phyloP scores from a whole-genome alignment of 1,140 invertebrate species.

The Papilio xuthus region DNA sequence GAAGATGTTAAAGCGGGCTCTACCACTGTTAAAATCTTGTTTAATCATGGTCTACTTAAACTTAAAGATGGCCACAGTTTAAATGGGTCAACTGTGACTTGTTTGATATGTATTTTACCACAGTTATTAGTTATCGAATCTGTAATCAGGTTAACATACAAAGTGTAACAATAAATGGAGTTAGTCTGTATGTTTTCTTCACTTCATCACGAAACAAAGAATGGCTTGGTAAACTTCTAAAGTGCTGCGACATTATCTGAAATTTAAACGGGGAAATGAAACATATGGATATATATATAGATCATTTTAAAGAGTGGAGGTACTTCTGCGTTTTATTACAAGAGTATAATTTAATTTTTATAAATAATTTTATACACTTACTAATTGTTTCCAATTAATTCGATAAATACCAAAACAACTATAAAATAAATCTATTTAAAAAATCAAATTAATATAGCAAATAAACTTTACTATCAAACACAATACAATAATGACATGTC shows the following conservation, averaged over 20 bases:
- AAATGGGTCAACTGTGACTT: too few relatives aligned
- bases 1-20: too few relatives aligned
- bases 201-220: constrained; percentile 11
- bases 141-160: neutral
- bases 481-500: neutral
- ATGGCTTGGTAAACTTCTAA: constrained; percentile 20
- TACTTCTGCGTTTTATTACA: too few relatives aligned
- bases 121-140: neutral
- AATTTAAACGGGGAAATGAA: neutral
- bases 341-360: neutral
- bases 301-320: neutral
- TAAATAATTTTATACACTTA: neutral
- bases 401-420: neutral
- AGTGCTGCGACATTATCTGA: constrained; percentile 10
- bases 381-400: neutral
- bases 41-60: too few relatives aligned
- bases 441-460: neutral
- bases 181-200: constrained; percentile 19
- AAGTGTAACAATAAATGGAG: constrained; percentile 20
- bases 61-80: too few relatives aligned
- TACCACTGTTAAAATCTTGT: too few relatives aligned
- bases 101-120: too few relatives aligned
- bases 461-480: constrained; percentile 4
- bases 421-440: constrained; percentile 6
- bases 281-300: neutral